Percentiles rank a stretch among this genome's conserved stretches.
These are phyloP conservation scores for Talpa occidentalis DNA, from an alignment of 2,113 vertebrate species.

Conservation along the genomic window DNA sequence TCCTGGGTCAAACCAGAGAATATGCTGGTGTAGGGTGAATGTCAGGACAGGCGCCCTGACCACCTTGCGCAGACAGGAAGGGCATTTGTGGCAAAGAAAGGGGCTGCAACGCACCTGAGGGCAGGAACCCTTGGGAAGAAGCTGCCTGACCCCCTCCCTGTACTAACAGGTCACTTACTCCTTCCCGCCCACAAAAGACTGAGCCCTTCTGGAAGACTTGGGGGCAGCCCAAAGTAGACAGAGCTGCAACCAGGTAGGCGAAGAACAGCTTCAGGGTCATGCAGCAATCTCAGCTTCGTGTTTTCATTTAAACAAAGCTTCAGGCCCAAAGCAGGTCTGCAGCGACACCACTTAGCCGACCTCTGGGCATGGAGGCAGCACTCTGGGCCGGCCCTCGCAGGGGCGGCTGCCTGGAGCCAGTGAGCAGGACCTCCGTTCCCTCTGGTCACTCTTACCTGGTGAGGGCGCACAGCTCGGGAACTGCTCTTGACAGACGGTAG, in stretches of 20 bases:
- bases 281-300: neutral
- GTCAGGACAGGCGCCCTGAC: neutral
- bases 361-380: neutral
- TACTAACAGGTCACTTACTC: neutral
- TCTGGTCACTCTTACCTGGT: no score
- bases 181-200: neutral
- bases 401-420: neutral
- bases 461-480: neutral
- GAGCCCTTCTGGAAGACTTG: neutral
- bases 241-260: neutral
- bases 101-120: neutral
- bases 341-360: neutral
- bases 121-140: no score
- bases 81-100: neutral
- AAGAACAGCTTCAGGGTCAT: neutral
- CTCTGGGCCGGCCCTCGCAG: neutral
- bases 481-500: neutral
- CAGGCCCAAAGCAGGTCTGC: neutral
- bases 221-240: neutral
- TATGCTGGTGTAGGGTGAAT: no score
- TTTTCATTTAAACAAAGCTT: slow-evolving; percentile 34
- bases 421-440: no score
- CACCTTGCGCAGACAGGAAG: fast-evolving
- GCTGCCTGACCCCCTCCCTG: no score
- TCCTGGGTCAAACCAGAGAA: neutral